These are phyloP conservation scores for Percopsis transmontana DNA, from an alignment of 2,113 vertebrate species.

Conservation along the genomic window DNA sequence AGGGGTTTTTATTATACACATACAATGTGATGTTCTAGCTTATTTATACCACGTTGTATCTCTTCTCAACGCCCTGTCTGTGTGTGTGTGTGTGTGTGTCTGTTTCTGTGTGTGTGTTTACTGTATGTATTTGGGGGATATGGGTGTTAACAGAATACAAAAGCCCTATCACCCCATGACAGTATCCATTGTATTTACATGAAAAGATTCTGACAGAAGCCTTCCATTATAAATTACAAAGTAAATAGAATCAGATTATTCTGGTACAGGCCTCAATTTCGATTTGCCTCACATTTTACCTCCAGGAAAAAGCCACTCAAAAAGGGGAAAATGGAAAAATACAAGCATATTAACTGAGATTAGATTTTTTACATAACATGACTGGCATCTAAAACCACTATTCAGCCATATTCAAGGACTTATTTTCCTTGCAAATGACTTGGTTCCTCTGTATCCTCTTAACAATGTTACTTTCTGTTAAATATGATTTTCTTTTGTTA, in stretches of 20 bases:
- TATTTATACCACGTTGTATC: conserved; percentile 2
- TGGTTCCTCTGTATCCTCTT: conserved; percentile 41
- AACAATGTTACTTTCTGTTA: conserved; percentile 29
- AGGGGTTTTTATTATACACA: conserved; percentile 44
- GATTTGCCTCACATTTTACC: conserved; percentile 59
- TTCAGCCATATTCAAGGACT: conserved; percentile 47
- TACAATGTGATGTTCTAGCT: conserved; percentile 6
- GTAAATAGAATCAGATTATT: conserved; percentile 66
- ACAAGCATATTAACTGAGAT: conserved; percentile 54
- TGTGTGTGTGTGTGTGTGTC: not conserved
- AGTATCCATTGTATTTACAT: conserved; percentile 56
- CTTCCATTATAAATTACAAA: conserved; percentile 60
- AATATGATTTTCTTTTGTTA: conserved; percentile 36
- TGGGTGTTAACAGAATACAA: conserved; percentile 27
- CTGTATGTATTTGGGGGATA: conserved; percentile 1
- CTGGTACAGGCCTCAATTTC: conserved; percentile 36
- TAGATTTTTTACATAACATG: conserved; percentile 59
- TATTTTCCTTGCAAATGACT: conserved; percentile 39
- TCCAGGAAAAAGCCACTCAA: conserved; percentile 43
- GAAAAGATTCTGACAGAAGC: conserved; percentile 49
- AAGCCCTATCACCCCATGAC: conserved; percentile 45
- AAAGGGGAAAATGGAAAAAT: conserved; percentile 45
- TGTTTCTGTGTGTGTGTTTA: conserved; percentile 14
- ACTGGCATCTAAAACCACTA: conserved; percentile 50
- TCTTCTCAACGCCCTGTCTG: not conserved